Evolutionary conservation across 2,113 vertebrate species (phyloP).

Genomic region (Saccopteryx bilineata): DNA sequence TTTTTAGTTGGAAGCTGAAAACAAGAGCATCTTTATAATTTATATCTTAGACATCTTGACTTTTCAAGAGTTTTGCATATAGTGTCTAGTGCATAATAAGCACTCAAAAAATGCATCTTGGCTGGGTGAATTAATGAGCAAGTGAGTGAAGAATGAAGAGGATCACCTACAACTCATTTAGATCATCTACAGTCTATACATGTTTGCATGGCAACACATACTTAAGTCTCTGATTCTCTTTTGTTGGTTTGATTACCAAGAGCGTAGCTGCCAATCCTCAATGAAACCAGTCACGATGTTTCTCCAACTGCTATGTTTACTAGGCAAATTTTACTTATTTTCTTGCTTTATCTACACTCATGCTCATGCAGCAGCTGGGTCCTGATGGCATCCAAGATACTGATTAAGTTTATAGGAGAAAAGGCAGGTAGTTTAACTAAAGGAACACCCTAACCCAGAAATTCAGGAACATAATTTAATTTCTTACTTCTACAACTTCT

Average conservation of each 20-base stretch:
- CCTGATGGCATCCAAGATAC: background rate
- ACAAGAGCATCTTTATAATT: background rate
- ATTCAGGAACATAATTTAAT: background rate
- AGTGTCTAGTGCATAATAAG: background rate
- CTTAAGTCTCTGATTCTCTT: background rate
- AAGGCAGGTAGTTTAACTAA: background rate
- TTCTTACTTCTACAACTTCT: background rate
- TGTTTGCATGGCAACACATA: background rate
- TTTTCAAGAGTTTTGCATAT: background rate
- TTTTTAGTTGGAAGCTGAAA: background rate
- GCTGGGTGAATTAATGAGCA: background rate
- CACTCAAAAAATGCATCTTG: no score
- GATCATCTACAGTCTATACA: background rate
- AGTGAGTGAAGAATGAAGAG: background rate
- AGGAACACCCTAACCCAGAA: background rate
- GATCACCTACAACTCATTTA: background rate
- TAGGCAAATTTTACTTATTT: background rate
- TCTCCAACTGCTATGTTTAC: background rate
- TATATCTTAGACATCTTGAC: background rate
- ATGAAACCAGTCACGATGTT: background rate
- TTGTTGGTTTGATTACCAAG: background rate
- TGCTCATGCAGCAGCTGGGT: background rate
- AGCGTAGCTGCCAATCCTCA: background rate
- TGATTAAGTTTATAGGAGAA: background rate
- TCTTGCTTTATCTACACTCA: background rate